Conservation (phyloP, 2,113 vertebrate species). For the Albula glossodonta region DNA sequence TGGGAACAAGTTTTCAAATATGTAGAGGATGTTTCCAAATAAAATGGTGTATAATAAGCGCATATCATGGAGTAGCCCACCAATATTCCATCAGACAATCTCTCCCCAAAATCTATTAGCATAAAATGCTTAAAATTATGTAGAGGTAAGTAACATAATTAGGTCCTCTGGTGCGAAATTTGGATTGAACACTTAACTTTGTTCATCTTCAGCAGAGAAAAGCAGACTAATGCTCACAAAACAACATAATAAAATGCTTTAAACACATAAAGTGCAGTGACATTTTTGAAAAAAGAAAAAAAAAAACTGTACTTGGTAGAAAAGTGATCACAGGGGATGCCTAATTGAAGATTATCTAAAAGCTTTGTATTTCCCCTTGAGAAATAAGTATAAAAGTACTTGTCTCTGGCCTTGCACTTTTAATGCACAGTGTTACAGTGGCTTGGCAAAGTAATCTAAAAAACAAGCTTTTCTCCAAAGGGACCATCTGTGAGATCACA, state of each 20-base stretch:
- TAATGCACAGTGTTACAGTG: slow-evolving; percentile 8
- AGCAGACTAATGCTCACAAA: slow-evolving; percentile 28
- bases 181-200: slow-evolving; percentile 21
- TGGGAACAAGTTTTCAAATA: background rate
- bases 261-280: slow-evolving; percentile 1
- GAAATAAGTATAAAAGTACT: background rate
- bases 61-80: slow-evolving; percentile 35
- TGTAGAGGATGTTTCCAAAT: slow-evolving; percentile 21
- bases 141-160: slow-evolving; percentile 44
- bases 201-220: slow-evolving; percentile 24
- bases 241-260: background rate
- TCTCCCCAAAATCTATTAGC: slow-evolving; percentile 37
- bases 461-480: background rate
- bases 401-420: background rate
- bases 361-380: background rate
- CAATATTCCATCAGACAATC: slow-evolving; percentile 39
- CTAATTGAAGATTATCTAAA: background rate
- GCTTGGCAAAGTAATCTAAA: background rate
- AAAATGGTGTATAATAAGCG: slow-evolving; percentile 41
- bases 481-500: background rate
- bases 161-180: slow-evolving; percentile 48
- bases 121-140: slow-evolving; percentile 45
- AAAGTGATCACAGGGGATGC: background rate
- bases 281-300: background rate
- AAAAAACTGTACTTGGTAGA: background rate